phyloP scores from a whole-genome alignment of 1,140 invertebrate genomes.

The Aphelenchoides besseyi region DNA sequence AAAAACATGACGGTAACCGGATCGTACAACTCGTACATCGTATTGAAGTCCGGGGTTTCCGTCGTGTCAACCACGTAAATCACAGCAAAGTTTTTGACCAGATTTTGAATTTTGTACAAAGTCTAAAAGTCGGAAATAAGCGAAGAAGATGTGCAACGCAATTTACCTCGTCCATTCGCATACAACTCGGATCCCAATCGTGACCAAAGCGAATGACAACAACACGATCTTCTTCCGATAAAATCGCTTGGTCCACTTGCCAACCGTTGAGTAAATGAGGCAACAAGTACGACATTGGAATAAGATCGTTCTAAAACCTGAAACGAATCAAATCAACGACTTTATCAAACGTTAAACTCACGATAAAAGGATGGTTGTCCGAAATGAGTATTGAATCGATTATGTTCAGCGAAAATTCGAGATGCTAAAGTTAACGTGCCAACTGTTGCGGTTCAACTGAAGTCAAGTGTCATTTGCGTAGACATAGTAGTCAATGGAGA shows the following conservation, averaged over 20 bases:
- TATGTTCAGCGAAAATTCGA: too few species aligned
- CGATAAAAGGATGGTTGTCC: too few species aligned
- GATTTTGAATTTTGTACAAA: constrained; percentile 93
- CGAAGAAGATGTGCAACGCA: constrained; percentile 18
- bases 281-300: constrained; percentile 92
- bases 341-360: too few species aligned
- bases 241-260: constrained; percentile 92
- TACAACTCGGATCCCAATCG: constrained; percentile 98
- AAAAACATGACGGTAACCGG: constrained; percentile 99
- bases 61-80: constrained; percentile 96
- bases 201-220: constrained; percentile 96
- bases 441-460: too few species aligned
- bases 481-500: too few species aligned
- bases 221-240: constrained; percentile 94
- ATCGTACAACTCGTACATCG: constrained; percentile 96
- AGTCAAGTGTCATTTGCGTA: too few species aligned
- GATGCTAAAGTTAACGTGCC: too few species aligned
- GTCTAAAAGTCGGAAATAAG: constrained; percentile 56
- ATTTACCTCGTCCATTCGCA: constrained; percentile 97
- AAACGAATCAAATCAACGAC: too few species aligned
- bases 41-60: constrained; percentile 98
- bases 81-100: constrained; percentile 93
- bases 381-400: too few species aligned
- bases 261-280: constrained; percentile 98
- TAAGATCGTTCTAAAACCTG: neutral